phyloP scores from a whole-genome alignment of 2,888 invertebrate species.

The Agrotis exclamationis region DNA sequence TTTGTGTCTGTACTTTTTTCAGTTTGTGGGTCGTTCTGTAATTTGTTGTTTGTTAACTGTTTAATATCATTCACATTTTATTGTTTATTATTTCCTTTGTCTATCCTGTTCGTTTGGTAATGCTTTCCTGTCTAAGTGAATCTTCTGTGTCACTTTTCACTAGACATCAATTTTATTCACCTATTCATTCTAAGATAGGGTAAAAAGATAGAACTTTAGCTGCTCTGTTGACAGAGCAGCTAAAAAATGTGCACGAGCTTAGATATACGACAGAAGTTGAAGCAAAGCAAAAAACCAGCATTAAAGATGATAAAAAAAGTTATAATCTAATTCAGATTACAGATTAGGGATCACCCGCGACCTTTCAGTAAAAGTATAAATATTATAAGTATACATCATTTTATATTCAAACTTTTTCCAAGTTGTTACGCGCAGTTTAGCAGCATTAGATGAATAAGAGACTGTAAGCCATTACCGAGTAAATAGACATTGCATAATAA shows the following conservation, averaged over 20 bases:
- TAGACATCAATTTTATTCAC: not conserved
- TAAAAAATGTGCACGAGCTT: not conserved
- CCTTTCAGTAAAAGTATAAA: constrained; percentile 24
- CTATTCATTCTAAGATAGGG: not conserved
- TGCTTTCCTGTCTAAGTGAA: not conserved
- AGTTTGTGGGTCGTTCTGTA: not conserved
- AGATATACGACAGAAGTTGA: constrained; percentile 1
- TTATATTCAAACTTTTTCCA: constrained; percentile 25
- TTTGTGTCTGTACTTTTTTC: constrained; percentile 8
- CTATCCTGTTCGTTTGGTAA: not conserved
- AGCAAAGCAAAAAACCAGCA: constrained; percentile 5
- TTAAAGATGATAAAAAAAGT: constrained; percentile 33
- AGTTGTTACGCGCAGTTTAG: constrained; percentile 30
- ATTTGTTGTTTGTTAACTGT: not conserved
- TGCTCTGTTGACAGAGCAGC: not conserved
- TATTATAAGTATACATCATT: constrained; percentile 1
- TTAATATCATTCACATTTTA: not conserved
- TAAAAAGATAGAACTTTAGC: not conserved
- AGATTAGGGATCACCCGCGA: constrained; percentile 30
- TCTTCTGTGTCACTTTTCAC: not conserved
- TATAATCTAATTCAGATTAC: constrained; percentile 37
- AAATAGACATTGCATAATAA: constrained; percentile 29
- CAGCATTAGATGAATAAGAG: constrained; percentile 28
- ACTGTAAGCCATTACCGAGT: constrained; percentile 24
- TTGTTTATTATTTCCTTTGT: constrained; percentile 6